Base-by-base conservation (phyloP, 2,888 invertebrate genomes). In the Bedellia somnulentella region DNA sequence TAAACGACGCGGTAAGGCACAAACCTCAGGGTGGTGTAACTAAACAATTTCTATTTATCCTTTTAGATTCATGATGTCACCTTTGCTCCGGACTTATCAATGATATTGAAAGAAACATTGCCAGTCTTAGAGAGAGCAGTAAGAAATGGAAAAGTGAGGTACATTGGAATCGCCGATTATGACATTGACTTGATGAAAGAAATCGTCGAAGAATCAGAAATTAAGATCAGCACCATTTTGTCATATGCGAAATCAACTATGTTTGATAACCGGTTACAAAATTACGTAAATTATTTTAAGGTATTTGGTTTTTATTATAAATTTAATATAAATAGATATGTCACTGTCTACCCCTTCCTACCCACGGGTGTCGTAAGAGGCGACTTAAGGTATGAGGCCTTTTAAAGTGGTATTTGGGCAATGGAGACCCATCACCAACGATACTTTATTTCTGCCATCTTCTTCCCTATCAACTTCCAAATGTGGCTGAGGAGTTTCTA, bases 41-140 rank as follows among this genome's bases (percentile, higher is more conserved):
- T n/a, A n/a, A n/a, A n/a, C n/a, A n/a, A n/a, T n/a, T n/a, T n/a
- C n/a, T n/a, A n/a, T n/a, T n/a, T n/a, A n/a, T n/a, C 18, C 36
- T 52, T 47, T 15, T 50, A 95, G 93, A 81, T 95, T n/a, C 96
- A 96, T 49, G 96, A 97, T 49, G 71, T 90, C 31, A 94, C 95
- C 46, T 96, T 93, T 54, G 89, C 91, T 0, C 82, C 86, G 4
- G 83, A 81, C 37, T 57, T 85, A 12, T 84, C 90, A 24, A 63
- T 87, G 6, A 77, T 97, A 3, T 43, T 94, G 1, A 86, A 88
- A 30, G 93, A 96, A 63, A 93, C 94, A 0, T 57, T 97, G 22
- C 95, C 95, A 3, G 82, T 86, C 1, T 57, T 96, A 8, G 84
- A 87, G 41, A 82, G 81, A 44, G 80, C 89, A 5, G 86, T 89